Base-by-base conservation (phyloP, 1,140 invertebrate genomes). In the Stegodyphus mimosarum region DNA sequence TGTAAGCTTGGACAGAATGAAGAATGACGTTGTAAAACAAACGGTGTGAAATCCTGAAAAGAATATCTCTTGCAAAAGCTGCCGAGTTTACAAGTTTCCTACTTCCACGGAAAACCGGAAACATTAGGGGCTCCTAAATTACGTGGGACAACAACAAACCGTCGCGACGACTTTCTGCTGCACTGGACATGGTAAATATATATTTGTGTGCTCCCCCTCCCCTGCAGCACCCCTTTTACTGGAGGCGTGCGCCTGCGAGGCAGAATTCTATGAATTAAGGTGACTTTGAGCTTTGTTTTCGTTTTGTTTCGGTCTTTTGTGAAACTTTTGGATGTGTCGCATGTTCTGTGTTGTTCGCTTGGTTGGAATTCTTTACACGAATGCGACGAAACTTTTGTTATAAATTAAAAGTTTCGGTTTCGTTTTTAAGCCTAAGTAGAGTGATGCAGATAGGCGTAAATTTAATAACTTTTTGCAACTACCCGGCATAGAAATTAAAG, bases 121-220 rank as follows among this genome's bases (percentile, higher is more conserved):
- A 75, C 73, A 84, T 75, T 76, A 84, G 63, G 51, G 52, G 18
- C 10, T 53, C 66, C 81, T 84, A 84, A 84, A 84, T 84, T 84
- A 84, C 81, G 49, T 17, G 55, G 64, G 33, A n/a, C 6, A 18
- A 72, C 71, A n/a, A 11, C 6, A 72, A 71, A 72, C 60, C 48
- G 70, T 64, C 55, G 77, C 70, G 53, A 71, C 53, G 67, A 6
- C 52, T 83, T 84, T 84, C 50, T 84, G 81, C 50, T 74, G 73
- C 51, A 60, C 11, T 84, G 81, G 81, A 69, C 81, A 75, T 52
- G 51, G 81, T 84, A 84, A 84, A 84, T 84, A 84, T 75, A 76
- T 84, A 73, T 84, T 84, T 84, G 72, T 83, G 33, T 52, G 33
- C 33, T 33, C 33, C 33, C 33, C 67, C 18, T n/a, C 48, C 48